A percentile compares a stretch with the other conserved stretches of the same genome.
These are phyloP conservation scores for Drosophila affinis DNA, from an alignment of 2,888 invertebrate genomes.

Conservation along the genomic window DNA sequence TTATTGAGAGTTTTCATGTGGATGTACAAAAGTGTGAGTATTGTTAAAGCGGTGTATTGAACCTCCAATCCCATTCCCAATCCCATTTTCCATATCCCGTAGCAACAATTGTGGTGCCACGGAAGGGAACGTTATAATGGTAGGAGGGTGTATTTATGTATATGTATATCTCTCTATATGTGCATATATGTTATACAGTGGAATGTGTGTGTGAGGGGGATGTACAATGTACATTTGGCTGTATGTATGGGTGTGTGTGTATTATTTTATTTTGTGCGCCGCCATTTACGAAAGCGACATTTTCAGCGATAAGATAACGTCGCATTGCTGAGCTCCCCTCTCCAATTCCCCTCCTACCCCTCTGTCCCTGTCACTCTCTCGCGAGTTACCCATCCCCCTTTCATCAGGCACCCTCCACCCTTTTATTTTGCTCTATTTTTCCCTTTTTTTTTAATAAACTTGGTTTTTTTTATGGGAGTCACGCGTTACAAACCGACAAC, in stretches of 20 bases:
- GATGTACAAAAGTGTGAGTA: background rate
- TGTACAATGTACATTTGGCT: background rate
- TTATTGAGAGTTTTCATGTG: background rate
- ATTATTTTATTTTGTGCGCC: constrained; percentile 59
- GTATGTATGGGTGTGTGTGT: constrained; percentile 3
- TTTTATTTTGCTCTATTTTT: constrained; percentile 63
- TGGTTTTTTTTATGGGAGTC: constrained; percentile 65
- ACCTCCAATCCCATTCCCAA: background rate
- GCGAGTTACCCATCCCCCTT: constrained; percentile 3
- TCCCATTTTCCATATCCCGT: background rate
- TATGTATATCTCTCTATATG: constrained; percentile 10
- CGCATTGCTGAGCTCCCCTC: constrained; percentile 35
- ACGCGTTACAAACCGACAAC: constrained; percentile 63
- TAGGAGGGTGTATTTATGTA: constrained; percentile 1
- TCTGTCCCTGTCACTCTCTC: constrained; percentile 28
- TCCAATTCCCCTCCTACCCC: constrained; percentile 4
- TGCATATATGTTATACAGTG: background rate
- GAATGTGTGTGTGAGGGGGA: constrained; percentile 9
- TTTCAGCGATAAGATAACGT: constrained; percentile 67
- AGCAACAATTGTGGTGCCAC: constrained; percentile 5
- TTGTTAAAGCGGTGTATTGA: background rate
- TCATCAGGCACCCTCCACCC: constrained; percentile 13
- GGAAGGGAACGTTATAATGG: constrained; percentile 3
- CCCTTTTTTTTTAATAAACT: constrained; percentile 68
- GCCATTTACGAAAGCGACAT: constrained; percentile 72